Evolutionary conservation across 2,888 invertebrate species (phyloP), one percentile per base, ranked within the genome.

Genomic region (Hypomecis punctinalis): DNA sequence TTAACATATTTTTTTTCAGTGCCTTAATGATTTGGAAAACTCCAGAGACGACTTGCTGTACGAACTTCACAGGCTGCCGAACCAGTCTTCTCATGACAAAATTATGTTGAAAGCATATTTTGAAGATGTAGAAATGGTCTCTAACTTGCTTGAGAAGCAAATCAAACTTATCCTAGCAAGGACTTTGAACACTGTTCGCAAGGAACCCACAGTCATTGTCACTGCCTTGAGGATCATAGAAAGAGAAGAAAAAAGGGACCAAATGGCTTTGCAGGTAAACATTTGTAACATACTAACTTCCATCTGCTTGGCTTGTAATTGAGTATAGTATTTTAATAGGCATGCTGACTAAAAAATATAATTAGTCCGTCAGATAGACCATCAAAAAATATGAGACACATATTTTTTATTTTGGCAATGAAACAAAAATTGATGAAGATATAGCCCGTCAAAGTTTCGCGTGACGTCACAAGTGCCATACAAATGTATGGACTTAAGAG

Each of bases 141-240:
- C 99, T 0, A 96, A 96, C 70, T 93, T 97, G 6, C 92, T 99
- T 71, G 98, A 98, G 76, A 98, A 98, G 81, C 99, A 99, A 83
- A 94, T 99, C 51, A 96, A 97, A 83, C 93, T 99, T 51, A 97
- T 99, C 68, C 86, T 99, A 58, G 97, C 97, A 66, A 94, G 99
- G 65, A 98, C 99, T 0, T 90, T 99, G 52, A 98, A 98, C 81
- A 98, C 98, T 1, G 98, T 99, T 0, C 94, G 99, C 33, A 98
- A 98, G 84, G 98, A 98, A 81, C 98, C 98, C 0, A 98, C 98
- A 0, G 96, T 98, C 7, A 97, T 99, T 74, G 99, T 99, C 0
- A 99, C 99, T 6, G 99, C 98, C 0, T 87, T 99, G 43, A 94
- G 99, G 72, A 99, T 99, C 61, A 98, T 99, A 76, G 99, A 99